These are phyloP conservation scores for Papilio glaucus DNA, from an alignment of 1,140 invertebrate species.

Conservation along the genomic window DNA sequence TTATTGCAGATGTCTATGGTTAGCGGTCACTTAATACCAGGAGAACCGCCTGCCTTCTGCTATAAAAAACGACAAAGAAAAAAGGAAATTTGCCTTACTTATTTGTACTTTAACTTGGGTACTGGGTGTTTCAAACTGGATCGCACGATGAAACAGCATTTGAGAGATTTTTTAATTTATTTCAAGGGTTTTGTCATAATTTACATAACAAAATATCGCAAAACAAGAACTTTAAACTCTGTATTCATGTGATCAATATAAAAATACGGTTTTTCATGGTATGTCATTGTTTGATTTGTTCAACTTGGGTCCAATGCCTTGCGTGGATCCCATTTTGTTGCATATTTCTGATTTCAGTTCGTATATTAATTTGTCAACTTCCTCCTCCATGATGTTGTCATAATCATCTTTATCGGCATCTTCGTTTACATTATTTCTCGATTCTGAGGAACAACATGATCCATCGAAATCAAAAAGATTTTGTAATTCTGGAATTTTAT, in stretches of 20 bases:
- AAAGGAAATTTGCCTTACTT: too few species aligned
- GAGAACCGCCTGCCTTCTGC: too few species aligned
- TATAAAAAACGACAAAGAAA: too few species aligned
- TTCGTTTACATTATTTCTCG: background rate
- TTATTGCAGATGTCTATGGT: too few species aligned
- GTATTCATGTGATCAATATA: background rate
- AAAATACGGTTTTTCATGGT: background rate
- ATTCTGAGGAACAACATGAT: background rate
- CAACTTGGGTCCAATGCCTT: background rate
- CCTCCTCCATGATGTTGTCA: background rate
- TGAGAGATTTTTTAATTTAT: slow-evolving; percentile 11
- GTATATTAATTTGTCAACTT: slow-evolving; percentile 17
- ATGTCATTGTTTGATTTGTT: slow-evolving; percentile 7
- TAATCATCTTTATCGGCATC: background rate
- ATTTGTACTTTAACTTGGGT: too few species aligned
- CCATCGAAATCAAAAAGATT: slow-evolving; percentile 9
- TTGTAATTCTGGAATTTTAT: slow-evolving; percentile 19
- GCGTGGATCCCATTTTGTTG: background rate
- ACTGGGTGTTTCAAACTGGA: too few species aligned
- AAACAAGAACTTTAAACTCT: slow-evolving; percentile 6
- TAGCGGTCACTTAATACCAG: too few species aligned
- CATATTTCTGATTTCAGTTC: slow-evolving; percentile 22
- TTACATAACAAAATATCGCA: slow-evolving; percentile 24
- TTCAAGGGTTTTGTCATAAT: slow-evolving; percentile 1
- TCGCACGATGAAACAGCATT: background rate